Percentiles rank a stretch among this genome's conserved stretches.
Conservation (phyloP, 2,888 invertebrate species). For the Abscondita cerata region DNA sequence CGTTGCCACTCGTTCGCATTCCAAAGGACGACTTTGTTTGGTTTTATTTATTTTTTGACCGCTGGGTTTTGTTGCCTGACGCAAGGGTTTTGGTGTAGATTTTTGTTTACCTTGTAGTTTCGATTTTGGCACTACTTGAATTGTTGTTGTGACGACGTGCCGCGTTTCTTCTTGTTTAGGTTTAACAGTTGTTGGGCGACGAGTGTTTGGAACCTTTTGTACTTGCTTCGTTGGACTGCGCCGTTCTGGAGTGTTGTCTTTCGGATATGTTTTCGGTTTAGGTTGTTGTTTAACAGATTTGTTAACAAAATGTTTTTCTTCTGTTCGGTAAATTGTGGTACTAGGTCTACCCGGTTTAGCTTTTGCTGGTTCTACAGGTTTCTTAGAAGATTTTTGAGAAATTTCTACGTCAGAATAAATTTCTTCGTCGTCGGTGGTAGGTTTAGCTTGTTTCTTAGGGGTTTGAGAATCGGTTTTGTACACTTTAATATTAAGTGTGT, state of each 20-base stretch:
- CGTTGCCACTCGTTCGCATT: not conserved
- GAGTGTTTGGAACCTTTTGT: not conserved
- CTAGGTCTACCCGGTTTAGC: too few species aligned
- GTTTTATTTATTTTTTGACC: constrained; percentile 35
- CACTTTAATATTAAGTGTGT: constrained; percentile 2
- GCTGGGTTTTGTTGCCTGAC: constrained; percentile 41
- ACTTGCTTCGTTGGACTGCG: not conserved
- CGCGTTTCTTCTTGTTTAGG: constrained; percentile 16
- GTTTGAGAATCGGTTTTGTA: not conserved
- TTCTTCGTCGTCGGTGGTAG: too few species aligned
- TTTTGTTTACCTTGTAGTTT: constrained; percentile 30
- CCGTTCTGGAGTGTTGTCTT: not conserved
- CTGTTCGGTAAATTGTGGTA: not conserved
- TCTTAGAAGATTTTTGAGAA: too few species aligned
- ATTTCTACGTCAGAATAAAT: too few species aligned
- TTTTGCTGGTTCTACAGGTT: too few species aligned
- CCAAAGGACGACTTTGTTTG: not conserved
- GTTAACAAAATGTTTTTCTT: constrained; percentile 8
- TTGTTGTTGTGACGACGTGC: constrained; percentile 48
- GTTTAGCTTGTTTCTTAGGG: too few species aligned
- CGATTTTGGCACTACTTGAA: constrained; percentile 44
- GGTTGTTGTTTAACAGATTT: not conserved
- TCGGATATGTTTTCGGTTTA: not conserved
- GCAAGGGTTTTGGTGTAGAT: constrained; percentile 31
- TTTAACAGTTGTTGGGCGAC: constrained; percentile 27